These are phyloP conservation scores for Gopherus evgoodei DNA, from an alignment of 2,113 vertebrate genomes.

Conservation along the genomic window DNA sequence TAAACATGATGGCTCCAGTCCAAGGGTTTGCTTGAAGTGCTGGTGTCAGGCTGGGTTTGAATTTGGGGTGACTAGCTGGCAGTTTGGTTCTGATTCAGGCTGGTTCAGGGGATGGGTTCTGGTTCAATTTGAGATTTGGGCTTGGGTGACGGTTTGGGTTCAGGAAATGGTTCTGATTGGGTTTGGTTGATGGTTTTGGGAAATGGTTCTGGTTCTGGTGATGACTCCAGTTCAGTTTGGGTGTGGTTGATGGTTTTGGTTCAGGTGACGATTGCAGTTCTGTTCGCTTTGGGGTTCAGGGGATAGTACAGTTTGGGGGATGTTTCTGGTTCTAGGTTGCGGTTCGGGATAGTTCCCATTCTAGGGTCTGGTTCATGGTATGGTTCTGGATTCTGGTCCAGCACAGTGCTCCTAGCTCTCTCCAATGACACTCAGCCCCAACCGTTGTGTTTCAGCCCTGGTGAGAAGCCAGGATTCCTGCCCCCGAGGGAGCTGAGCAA, in stretches of 20 bases:
- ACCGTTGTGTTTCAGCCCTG: constrained; percentile 48
- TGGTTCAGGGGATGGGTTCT: not conserved
- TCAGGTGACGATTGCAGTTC: not conserved
- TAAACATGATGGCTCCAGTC: not conserved
- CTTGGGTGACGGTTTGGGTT: not conserved
- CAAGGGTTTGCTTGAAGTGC: not conserved
- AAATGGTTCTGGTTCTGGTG: not conserved
- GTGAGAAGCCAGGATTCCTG: constrained; percentile 83
- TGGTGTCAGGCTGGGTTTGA: not conserved
- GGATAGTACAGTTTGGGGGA: not conserved
- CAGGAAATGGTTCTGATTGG: not conserved
- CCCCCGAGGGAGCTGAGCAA: constrained; percentile 84
- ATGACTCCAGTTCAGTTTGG: not conserved
- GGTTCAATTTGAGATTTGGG: not conserved
- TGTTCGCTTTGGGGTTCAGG: not conserved
- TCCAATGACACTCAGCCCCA: accelerated
- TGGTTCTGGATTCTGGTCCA: not conserved
- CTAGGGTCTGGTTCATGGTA: not conserved
- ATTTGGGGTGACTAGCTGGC: not conserved
- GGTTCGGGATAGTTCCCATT: not conserved
- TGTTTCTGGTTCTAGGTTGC: not conserved
- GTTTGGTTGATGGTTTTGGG: not conserved
- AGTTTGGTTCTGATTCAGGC: not conserved
- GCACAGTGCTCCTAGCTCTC: not conserved
- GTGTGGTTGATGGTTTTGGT: no score